Conservation (phyloP, 2,113 vertebrate genomes). For the Hirundichthys speculiger region DNA sequence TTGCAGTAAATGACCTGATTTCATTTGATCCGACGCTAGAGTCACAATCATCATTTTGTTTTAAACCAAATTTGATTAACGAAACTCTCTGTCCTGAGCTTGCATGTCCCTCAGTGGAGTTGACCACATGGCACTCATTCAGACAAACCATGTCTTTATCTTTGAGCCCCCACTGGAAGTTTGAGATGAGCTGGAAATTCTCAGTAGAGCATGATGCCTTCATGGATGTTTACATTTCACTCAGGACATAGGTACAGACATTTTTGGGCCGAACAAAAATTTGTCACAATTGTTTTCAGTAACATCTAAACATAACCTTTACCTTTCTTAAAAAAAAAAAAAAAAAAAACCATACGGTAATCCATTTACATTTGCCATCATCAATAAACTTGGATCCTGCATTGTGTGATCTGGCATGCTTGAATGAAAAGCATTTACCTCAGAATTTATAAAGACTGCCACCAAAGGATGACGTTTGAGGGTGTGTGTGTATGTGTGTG, state of each 20-base stretch:
- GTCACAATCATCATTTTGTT: not conserved
- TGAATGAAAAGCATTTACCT: slow-evolving; percentile 77
- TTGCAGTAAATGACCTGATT: slow-evolving; percentile 28
- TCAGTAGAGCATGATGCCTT: slow-evolving; percentile 69
- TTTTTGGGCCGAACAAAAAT: slow-evolving; percentile 29
- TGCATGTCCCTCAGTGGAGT: slow-evolving; percentile 8
- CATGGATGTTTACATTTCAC: slow-evolving; percentile 65
- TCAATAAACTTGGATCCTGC: slow-evolving; percentile 63
- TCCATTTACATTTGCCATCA: slow-evolving; percentile 61
- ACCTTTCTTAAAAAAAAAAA: slow-evolving; percentile 20
- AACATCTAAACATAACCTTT: slow-evolving; percentile 28
- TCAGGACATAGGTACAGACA: slow-evolving; percentile 20
- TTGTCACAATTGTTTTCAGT: slow-evolving; percentile 21
- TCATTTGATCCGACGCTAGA: slow-evolving; percentile 21
- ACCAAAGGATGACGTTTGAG: slow-evolving; percentile 30
- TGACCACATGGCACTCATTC: slow-evolving; percentile 60
- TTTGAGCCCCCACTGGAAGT: slow-evolving; percentile 61
- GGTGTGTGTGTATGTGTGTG: slow-evolving; percentile 30
- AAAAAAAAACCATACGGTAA: slow-evolving; percentile 36
- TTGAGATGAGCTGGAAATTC: slow-evolving; percentile 45
- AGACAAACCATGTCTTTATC: slow-evolving; percentile 65
- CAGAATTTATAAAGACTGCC: slow-evolving; percentile 58
- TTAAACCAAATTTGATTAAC: not conserved
- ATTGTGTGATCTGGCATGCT: slow-evolving; percentile 83
- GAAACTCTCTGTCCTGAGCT: slow-evolving; percentile 9